Base-by-base conservation (phyloP, 2,113 vertebrate species). In the Lamprologus tigripictilis region DNA sequence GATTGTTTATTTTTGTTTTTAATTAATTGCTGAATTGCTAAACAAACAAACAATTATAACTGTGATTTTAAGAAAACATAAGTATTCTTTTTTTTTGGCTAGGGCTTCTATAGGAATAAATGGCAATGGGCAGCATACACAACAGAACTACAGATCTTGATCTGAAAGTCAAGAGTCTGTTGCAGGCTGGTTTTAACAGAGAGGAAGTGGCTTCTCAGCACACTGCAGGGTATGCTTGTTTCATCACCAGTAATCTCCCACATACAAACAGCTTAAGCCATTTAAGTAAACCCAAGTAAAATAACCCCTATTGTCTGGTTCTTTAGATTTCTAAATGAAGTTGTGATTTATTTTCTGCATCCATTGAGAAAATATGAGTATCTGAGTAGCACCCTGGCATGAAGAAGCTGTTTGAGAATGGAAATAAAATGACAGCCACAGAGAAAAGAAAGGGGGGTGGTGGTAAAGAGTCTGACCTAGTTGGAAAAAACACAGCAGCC, bases 401-500 rank as follows among this genome's bases (percentile, higher is more conserved):
- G 68, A 93, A 83, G 93, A 93, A 84, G 93, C 89, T 92, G 84
- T 92, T 87, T 55, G 87, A 92, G 85, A 92, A 92, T 89, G 87
- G 81, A 93, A 92, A 90, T 86, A 84, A 93, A 93, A 94, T 92
- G 88, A 95, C 91, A 96, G 86, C 79, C 90, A 87, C 37, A 73
- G n/a, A 92, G 42, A 92, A 86, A 89, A 82, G 47, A 82, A 23
- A 42, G 47, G 78, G 84, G 47, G 53, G 63, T 55, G 86, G 80
- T 78, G 86, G 80, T 81, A 92, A 86, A 91, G 91, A 92, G 88
- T 92, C 87, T 96, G 95, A 96, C 95, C 95, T 95, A 96, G 91
- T 94, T 96, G 93, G 92, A 90, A 93, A 87, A 83, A 93, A 92
- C 91, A 92, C 85, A 94, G 94, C 87, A 92, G 92, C 94, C 94